These are phyloP conservation scores for Trichechus manatus DNA, from an alignment of 2,113 vertebrate species.

Conservation along the genomic window DNA sequence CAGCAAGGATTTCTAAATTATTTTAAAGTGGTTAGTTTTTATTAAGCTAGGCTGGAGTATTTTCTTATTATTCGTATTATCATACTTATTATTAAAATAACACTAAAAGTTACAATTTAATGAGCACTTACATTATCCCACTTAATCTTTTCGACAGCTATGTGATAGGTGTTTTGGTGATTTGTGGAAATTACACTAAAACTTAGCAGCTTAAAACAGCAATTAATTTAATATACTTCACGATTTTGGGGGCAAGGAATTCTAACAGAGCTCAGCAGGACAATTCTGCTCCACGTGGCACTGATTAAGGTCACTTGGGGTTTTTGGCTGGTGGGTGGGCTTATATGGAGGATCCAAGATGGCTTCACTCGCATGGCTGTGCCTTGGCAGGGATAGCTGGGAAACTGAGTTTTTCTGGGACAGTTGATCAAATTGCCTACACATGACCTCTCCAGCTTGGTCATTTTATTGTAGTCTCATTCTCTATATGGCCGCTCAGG, in stretches of 20 bases:
- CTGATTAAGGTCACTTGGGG: background rate
- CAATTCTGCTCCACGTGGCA: background rate
- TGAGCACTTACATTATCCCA: slow-evolving; percentile 31
- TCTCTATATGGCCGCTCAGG: background rate
- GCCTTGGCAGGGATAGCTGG: background rate
- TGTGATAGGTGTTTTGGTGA: background rate
- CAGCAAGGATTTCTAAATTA: background rate
- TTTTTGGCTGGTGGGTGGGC: background rate
- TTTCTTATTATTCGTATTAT: slow-evolving; percentile 12
- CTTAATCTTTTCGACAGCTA: slow-evolving; percentile 51
- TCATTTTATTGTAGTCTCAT: background rate
- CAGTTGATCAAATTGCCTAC: background rate
- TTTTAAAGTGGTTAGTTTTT: background rate
- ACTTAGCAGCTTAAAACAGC: background rate
- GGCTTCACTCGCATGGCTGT: background rate
- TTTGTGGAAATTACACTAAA: slow-evolving; percentile 51
- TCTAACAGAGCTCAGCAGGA: background rate
- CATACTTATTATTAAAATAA: slow-evolving; percentile 43
- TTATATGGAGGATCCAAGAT: background rate
- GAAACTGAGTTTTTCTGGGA: background rate
- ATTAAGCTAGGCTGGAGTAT: background rate
- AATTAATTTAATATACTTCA: background rate
- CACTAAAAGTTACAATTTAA: slow-evolving; percentile 45
- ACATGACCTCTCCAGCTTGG: background rate
- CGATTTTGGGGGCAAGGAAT: background rate